Evolutionary conservation across 2,888 invertebrate genomes (phyloP).

Genomic region (Conops quadrifasciatus): DNA sequence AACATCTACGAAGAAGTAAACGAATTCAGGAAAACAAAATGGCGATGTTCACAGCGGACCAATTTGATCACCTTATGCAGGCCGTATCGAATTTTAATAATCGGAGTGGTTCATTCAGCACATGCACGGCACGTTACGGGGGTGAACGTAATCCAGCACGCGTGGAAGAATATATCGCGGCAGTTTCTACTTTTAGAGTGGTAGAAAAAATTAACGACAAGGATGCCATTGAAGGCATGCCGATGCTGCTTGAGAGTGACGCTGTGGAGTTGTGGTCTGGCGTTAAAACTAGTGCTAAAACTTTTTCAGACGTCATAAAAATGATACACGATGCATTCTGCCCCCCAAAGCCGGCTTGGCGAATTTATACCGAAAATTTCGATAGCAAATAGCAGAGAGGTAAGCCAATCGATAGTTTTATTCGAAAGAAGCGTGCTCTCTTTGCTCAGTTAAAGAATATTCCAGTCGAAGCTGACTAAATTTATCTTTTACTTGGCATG

Average conservation of each 20-base stretch:
- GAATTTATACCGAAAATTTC: too few relatives aligned
- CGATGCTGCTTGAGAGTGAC: not conserved
- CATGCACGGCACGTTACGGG: conserved; percentile 25
- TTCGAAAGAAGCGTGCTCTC: not conserved
- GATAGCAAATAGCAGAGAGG: not conserved
- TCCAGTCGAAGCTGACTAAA: not conserved
- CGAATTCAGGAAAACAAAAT: not conserved
- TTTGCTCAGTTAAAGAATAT: not conserved
- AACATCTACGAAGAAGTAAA: not conserved
- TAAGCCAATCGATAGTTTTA: not conserved
- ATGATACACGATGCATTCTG: not conserved
- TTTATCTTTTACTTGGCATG: not conserved
- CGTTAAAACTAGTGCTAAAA: conserved; percentile 4
- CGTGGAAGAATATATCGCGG: not conserved
- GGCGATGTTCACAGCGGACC: conserved; percentile 9
- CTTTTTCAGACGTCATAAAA: not conserved
- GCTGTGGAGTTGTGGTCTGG: conserved; percentile 7
- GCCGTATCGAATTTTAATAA: conserved; percentile 6
- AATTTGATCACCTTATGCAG: conserved; percentile 19
- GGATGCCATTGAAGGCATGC: conserved; percentile 2
- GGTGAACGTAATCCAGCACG: conserved; percentile 22
- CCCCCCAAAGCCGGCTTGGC: too few relatives aligned
- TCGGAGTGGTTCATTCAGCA: conserved; percentile 25
- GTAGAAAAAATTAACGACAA: not conserved
- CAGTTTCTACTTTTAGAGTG: not conserved